These are phyloP conservation scores for Ahaetulla prasina DNA, from an alignment of 2,113 vertebrate genomes.

Conservation along the genomic window DNA sequence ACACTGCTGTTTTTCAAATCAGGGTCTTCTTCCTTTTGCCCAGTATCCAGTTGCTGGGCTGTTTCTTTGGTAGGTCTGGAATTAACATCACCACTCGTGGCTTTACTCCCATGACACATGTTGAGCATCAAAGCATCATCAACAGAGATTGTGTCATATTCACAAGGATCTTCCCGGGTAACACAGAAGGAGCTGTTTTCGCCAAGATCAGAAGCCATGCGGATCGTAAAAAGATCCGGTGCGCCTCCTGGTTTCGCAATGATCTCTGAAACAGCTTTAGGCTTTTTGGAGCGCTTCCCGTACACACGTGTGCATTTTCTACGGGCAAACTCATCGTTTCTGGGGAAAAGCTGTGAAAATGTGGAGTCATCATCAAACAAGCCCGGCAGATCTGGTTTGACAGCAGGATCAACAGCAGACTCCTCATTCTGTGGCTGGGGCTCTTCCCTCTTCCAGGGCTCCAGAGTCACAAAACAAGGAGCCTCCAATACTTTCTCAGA, in stretches of 20 bases:
- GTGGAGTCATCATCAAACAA: constrained; percentile 82
- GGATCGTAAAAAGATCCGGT: not conserved
- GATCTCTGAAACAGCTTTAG: constrained; percentile 42
- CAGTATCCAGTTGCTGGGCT: constrained; percentile 27
- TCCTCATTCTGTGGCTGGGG: accelerated
- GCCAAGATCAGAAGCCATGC: constrained; percentile 62
- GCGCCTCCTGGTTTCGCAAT: not conserved
- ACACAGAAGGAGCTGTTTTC: constrained; percentile 67
- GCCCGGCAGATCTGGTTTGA: constrained; percentile 63
- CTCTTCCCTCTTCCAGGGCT: accelerated
- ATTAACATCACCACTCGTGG: constrained; percentile 47
- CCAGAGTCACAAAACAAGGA: not conserved
- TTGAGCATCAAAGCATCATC: constrained; percentile 81
- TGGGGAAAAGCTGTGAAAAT: constrained; percentile 86
- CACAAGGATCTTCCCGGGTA: constrained; percentile 68
- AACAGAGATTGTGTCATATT: constrained; percentile 78
- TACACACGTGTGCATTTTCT: constrained; percentile 87
- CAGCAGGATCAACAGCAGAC: constrained; percentile 17
- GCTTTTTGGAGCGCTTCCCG: constrained; percentile 81
- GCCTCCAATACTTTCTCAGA: accelerated
- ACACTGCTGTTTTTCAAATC: constrained; percentile 47
- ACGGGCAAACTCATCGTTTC: constrained; percentile 75
- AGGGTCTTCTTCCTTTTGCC: constrained; percentile 39
- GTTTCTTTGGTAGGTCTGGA: constrained; percentile 18
- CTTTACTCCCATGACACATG: constrained; percentile 75